Evolutionary conservation across 2,113 vertebrate species (phyloP).

Genomic region (Trogon melanurus): DNA sequence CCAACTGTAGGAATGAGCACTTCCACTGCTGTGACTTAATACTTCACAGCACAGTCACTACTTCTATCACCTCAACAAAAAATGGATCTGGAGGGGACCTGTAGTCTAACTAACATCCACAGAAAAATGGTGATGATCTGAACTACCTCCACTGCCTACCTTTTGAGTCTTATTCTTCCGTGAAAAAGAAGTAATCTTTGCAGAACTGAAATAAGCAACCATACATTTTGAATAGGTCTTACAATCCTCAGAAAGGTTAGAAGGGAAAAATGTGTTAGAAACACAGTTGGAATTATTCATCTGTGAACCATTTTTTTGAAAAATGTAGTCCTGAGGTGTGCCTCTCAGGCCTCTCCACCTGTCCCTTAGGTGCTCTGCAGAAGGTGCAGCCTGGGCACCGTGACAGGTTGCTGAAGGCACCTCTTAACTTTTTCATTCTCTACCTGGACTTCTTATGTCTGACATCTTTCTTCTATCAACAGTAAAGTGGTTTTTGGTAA

Average conservation of each 20-base stretch:
- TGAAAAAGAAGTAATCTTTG: neutral
- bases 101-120: neutral
- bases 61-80: conserved; percentile 22
- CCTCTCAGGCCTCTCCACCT: neutral
- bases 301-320: neutral
- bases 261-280: neutral
- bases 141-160: neutral
- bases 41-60: conserved; percentile 29
- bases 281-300: neutral
- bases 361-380: neutral
- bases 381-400: neutral
- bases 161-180: neutral
- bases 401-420: neutral
- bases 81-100: conserved; percentile 8
- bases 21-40: conserved; percentile 27
- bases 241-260: neutral
- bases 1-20: conserved; percentile 9
- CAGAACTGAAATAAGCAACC: neutral
- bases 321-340: neutral
- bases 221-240: neutral
- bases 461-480: neutral
- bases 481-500: neutral
- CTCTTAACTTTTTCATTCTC: neutral
- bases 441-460: neutral
- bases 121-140: neutral